A percentile compares a stretch with the other conserved stretches of the same genome.
phyloP scores from a whole-genome alignment of 1,140 invertebrate genomes.

The Drosophila tsacasi region DNA sequence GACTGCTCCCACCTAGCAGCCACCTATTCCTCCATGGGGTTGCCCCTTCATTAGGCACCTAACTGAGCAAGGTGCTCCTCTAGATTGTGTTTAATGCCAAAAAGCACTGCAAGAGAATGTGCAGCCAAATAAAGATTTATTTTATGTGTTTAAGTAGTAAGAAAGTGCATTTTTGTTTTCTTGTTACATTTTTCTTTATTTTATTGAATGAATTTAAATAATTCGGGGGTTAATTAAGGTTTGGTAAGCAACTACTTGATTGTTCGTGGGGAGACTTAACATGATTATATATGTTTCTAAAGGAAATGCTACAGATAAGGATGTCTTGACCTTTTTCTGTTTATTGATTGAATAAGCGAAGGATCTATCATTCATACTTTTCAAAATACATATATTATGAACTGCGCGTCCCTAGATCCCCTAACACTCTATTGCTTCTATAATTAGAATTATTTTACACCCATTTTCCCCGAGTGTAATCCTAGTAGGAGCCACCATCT shows the following conservation, averaged over 20 bases:
- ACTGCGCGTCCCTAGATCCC: neutral
- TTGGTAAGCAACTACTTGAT: neutral
- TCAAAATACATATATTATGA: neutral
- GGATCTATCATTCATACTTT: neutral
- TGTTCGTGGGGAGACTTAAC: too few species aligned
- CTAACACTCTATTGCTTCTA: neutral
- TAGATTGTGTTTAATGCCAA: neutral
- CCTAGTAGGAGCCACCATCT: slow-evolving; percentile 6
- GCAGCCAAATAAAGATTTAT: neutral
- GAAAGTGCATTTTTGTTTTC: neutral
- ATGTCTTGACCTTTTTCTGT: neutral
- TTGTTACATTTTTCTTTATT: too few species aligned
- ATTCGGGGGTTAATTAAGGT: neutral
- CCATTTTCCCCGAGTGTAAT: slow-evolving; percentile 10
- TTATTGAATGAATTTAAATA: neutral
- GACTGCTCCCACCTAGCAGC: slow-evolving; percentile 14
- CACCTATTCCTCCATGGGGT: slow-evolving; percentile 7
- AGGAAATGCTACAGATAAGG: neutral
- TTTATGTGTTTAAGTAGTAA: neutral
- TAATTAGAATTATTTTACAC: neutral
- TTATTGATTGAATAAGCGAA: neutral
- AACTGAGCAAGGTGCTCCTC: slow-evolving; percentile 40
- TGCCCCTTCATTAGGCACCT: slow-evolving; percentile 52
- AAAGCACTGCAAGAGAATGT: slow-evolving; percentile 1
- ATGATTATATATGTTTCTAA: neutral